Conservation (phyloP, 2,113 vertebrate species). For the Alces alces region DNA sequence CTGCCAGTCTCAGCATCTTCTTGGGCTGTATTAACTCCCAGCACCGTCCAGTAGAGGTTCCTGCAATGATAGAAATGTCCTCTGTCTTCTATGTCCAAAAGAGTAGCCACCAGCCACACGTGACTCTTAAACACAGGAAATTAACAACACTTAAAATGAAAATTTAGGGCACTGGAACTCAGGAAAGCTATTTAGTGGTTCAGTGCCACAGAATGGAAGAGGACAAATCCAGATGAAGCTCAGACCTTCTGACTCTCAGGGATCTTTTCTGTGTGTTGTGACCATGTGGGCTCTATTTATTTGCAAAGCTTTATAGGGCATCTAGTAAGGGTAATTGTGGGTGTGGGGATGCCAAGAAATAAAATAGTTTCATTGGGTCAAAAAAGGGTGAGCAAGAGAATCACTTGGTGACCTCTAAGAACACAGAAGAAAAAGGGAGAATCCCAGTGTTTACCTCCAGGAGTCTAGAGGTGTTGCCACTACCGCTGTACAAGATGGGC, state of each 20-base stretch:
- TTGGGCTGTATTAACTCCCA: background rate
- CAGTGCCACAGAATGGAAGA: background rate
- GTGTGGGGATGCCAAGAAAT: background rate
- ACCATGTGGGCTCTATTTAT: background rate
- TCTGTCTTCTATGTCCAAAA: background rate
- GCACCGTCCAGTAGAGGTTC: background rate
- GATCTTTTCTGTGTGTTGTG: background rate
- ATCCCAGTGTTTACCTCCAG: background rate
- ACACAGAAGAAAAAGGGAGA: background rate
- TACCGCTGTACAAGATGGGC: rapidly evolving
- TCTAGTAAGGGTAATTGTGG: background rate
- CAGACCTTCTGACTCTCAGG: background rate
- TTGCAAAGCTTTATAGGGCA: background rate
- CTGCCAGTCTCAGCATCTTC: background rate
- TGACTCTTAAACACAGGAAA: background rate
- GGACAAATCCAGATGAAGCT: background rate
- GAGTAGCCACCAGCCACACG: background rate
- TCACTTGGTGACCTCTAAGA: background rate
- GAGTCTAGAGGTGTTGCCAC: background rate
- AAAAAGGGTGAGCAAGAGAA: background rate
- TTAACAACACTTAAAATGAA: background rate
- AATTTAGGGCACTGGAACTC: background rate
- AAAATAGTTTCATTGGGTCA: background rate
- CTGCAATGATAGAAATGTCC: background rate
- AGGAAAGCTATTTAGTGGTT: background rate